Evolutionary conservation across 37 sponge, comb jelly and placozoan species (phyloP), one percentile per base, ranked within the genome.

Genomic region (Eunapius fragilis): DNA sequence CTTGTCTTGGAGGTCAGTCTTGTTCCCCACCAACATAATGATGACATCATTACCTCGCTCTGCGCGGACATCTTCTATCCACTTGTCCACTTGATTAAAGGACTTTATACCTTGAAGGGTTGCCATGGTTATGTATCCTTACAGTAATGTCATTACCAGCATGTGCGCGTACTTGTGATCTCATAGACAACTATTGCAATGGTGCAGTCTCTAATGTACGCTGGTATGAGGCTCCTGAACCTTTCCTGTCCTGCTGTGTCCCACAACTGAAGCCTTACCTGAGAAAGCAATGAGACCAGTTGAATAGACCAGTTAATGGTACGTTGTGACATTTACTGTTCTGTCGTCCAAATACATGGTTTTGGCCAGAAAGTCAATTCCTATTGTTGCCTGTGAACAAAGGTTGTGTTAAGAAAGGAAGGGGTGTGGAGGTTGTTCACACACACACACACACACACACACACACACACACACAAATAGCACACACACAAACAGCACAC

Each of bases 161-260:
- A 2, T 14, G 23, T 58, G 58, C 17, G 58, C 22, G 22, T 83
- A 93, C 94, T 93, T 31, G 96, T 96, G 84, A 96, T 96, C 45
- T 96, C 96, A 84, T 93, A 96, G 27, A 96, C 96, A 22, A 96
- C 96, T 13, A 96, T 89, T 49, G 96, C 96, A 30, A 96, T 91
- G 68, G 93, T 93, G 5, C 93, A 93, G 82, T 96, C 96, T 28
- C 93, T 72, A 78, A 96, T 96, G 81, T 93, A 96, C n/a, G 91
- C 84, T 25, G 96, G 96, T 35, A 96, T 93, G 19, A 96, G 84
- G 84, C 91, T 90, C 33, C 93, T 49, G 82, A 93, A 96, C 74
- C 96, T 87, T 89, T 96, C 93, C 69, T 95, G 96, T 33, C 96
- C 96, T 0, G 96, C 96, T 31, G 96, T 95, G 50, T 95, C 96